Conservation (phyloP, 2,113 vertebrate species). For the Motacilla alba region DNA sequence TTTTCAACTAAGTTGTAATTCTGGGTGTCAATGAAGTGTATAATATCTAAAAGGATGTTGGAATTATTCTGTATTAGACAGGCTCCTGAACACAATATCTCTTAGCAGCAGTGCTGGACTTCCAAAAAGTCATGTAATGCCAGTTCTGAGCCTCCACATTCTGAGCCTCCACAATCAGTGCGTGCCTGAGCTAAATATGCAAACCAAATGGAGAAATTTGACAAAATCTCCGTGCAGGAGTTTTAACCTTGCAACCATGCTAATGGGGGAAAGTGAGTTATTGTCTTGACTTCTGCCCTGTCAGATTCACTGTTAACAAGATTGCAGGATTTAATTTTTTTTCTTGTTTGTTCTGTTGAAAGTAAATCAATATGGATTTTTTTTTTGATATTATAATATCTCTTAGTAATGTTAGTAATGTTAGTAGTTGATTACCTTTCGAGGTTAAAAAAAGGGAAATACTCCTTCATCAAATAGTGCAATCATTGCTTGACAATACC, state of each 20-base stretch:
- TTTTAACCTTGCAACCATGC: not conserved
- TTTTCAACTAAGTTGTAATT: not conserved
- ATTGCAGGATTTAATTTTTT: not conserved
- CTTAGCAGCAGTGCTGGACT: not conserved
- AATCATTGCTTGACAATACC: not conserved
- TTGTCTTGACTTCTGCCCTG: not conserved
- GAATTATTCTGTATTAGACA: not conserved
- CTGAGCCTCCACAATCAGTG: rapidly evolving
- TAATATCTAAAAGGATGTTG: not conserved
- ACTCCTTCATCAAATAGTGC: not conserved
- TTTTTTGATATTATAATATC: not conserved
- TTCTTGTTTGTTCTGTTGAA: not conserved
- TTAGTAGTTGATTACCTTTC: not conserved
- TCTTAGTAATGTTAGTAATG: not conserved
- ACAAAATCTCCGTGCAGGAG: not conserved
- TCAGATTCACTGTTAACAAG: not conserved
- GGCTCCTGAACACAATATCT: not conserved
- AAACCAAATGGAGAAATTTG: not conserved
- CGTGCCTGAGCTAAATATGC: not conserved
- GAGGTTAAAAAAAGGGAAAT: not conserved
- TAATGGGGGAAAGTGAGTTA: not conserved
- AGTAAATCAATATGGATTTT: not conserved
- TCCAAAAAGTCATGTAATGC: not conserved
- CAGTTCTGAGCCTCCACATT: not conserved
- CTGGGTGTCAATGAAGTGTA: not conserved